These are phyloP conservation scores for Oopsacas minuta DNA, from an alignment of 37 sponge, comb jelly and placozoan species.

Conservation along the genomic window DNA sequence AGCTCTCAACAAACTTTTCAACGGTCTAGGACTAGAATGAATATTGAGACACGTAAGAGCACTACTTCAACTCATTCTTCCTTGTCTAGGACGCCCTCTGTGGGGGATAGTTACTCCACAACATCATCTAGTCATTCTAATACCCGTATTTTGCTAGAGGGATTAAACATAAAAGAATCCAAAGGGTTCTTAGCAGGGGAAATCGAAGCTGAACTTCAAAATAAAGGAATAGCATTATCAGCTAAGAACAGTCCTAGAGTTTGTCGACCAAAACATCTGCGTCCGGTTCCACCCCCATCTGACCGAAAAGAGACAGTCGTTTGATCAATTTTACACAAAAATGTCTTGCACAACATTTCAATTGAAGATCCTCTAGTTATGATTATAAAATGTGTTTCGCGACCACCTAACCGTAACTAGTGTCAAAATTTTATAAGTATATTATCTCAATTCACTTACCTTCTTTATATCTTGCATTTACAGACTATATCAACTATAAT, in stretches of 20 bases:
- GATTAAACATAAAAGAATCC: neutral
- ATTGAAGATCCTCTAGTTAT: no score
- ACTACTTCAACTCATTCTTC: neutral
- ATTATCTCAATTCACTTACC: neutral
- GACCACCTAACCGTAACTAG: no score
- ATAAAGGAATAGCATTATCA: conserved; percentile 2
- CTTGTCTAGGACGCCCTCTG: neutral
- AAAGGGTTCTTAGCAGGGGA: neutral
- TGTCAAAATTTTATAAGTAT: no score
- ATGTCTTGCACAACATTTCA: no score
- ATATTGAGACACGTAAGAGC: neutral
- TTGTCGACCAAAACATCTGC: neutral
- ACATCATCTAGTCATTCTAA: neutral
- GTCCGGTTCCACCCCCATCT: neutral
- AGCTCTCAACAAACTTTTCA: neutral
- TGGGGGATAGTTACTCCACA: neutral
- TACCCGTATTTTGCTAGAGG: neutral
- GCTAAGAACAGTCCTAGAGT: neutral
- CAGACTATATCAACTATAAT: no score
- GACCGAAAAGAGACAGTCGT: neutral
- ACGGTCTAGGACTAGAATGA: neutral
- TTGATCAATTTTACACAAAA: neutral
- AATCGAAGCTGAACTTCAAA: neutral
- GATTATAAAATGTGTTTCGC: no score
- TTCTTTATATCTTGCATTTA: no score